Evolutionary conservation across 2,113 vertebrate species (phyloP), one percentile per base, ranked within the genome.

Genomic region (Takifugu bimaculatus): DNA sequence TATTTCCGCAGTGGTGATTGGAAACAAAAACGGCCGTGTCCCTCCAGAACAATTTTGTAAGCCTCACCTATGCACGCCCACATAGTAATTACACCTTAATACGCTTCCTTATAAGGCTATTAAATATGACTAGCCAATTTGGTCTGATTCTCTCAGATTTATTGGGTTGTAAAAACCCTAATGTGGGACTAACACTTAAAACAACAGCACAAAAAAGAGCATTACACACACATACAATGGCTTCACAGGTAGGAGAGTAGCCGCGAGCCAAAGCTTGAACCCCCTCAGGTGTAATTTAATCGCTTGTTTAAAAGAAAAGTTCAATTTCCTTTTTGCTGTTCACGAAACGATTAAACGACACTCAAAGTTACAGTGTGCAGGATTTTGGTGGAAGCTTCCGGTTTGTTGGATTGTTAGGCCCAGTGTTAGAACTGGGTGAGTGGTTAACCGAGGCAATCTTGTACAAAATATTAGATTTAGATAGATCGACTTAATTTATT

Each of bases 31-130:
- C 13, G 35, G 47, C 72, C 79, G 75, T 88, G 82, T 90, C 79
- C 72, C 71, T 72, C 54, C 15, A 60, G 43, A 53, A 52, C 39
- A 26, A 53, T 84, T 80, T 78, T 73, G 56, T 77, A 72, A 65
- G 73, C 61, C 74, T 83, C 60, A 87, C 88, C 85, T 83, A 68
- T 72, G 71, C 72, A 63, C 72, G 45, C 55, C 69, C 79, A 71
- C 39, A 48, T 76, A 86, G 78, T 80, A 85, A 84, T 89, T 86
- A 80, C 62, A 81, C 83, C 85, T 75, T 89, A 85, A 89, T 88
- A 79, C 1, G 70, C 82, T 88, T 88, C 80, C 87, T 82, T 81
- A 89, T 89, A 85, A 90, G 87, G 83, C 70, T 83, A 69, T 85
- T 84, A 87, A 88, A 83, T 82, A 86, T 78, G 81, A 72, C 66